A percentile compares a stretch with the other conserved stretches of the same genome.
Evolutionary conservation across 2,888 invertebrate genomes (phyloP).

Genomic region (Napeogenes inachia): DNA sequence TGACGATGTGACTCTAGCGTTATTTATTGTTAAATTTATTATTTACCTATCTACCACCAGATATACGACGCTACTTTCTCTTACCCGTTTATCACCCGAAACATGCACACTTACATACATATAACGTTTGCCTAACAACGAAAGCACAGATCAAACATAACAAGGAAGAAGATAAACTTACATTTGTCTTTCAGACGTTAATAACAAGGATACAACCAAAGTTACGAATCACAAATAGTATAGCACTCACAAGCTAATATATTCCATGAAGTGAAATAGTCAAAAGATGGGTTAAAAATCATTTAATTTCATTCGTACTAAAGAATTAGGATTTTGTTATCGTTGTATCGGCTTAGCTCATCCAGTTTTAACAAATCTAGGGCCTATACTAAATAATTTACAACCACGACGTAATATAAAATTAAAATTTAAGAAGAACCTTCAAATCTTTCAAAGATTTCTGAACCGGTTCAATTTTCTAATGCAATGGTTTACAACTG

Average conservation of each 20-base stretch:
- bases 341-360: conserved; percentile 69
- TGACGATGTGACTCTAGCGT: conserved; percentile 60
- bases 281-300: conserved; percentile 20
- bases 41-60: conserved; percentile 69
- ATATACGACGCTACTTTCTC: conserved; percentile 53
- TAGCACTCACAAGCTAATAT: conserved; percentile 30
- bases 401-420: conserved; percentile 30
- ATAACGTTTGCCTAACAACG: conserved; percentile 26
- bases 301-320: conserved; percentile 37
- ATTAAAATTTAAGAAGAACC: conserved; percentile 26
- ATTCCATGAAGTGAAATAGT: conserved; percentile 20
- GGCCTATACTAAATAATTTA: conserved; percentile 34
- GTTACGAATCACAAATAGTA: conserved; percentile 48
- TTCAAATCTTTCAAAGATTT: conserved; percentile 27
- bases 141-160: conserved; percentile 34
- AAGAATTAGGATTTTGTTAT: conserved; percentile 46
- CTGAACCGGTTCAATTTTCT: conserved; percentile 31
- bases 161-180: conserved; percentile 35
- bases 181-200: conserved; percentile 39
- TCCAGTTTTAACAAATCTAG: conserved; percentile 46
- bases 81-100: conserved; percentile 74
- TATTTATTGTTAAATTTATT: conserved; percentile 66
- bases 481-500: conserved; percentile 26
- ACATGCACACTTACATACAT: conserved; percentile 40
- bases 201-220: conserved; percentile 44